Conservation (phyloP, 2,888 invertebrate genomes). For the Arctia plantaginis region DNA sequence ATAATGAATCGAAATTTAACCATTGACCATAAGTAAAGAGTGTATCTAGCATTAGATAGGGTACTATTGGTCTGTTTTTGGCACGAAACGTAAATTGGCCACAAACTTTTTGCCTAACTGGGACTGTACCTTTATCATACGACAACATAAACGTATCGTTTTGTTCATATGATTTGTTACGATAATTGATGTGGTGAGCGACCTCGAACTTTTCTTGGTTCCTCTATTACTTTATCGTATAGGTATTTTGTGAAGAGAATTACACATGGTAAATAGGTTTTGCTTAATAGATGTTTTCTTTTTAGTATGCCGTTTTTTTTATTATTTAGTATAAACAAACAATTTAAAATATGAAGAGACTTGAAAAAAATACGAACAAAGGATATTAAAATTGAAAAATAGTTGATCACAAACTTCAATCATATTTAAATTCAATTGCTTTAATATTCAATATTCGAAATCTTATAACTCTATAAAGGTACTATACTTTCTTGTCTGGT, state of each 20-base stretch:
- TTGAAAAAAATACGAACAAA: too few relatives aligned
- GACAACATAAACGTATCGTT: conserved; percentile 34
- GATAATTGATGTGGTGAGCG: conserved; percentile 44
- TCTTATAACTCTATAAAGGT: too few relatives aligned
- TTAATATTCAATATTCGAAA: neutral
- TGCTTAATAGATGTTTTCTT: neutral
- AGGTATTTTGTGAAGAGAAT: neutral
- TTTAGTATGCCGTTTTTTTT: too few relatives aligned
- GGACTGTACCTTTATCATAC: conserved; percentile 9
- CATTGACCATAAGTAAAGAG: too few relatives aligned
- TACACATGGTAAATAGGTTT: neutral
- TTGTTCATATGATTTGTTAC: conserved; percentile 52
- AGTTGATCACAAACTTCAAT: too few relatives aligned
- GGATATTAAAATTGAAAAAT: too few relatives aligned
- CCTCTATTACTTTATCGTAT: conserved; percentile 30
- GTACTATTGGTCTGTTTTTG: neutral
- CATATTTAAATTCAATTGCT: neutral
- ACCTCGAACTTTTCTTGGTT: conserved; percentile 33
- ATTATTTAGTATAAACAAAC: too few relatives aligned
- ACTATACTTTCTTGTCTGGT: too few relatives aligned
- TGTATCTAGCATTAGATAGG: too few relatives aligned
- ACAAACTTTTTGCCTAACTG: conserved; percentile 12
- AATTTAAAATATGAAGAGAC: neutral
- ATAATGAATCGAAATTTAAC: too few relatives aligned
- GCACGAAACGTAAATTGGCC: neutral